These are phyloP conservation scores for Drosophila kikkawai DNA, from an alignment of 1,140 invertebrate genomes.

Conservation along the genomic window DNA sequence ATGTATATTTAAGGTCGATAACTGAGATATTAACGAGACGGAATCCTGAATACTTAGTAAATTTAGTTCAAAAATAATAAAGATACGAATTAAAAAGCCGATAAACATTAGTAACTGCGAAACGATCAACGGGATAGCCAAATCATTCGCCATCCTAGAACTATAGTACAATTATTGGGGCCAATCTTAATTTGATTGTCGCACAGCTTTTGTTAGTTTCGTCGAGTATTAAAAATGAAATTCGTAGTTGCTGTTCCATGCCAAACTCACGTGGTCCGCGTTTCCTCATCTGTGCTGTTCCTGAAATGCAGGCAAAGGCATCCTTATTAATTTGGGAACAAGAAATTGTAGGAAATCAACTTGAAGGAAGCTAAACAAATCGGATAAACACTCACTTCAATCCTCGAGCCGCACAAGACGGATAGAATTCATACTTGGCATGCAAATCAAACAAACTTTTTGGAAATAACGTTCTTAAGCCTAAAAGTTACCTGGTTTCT, in stretches of 20 bases:
- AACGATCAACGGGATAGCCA: slow-evolving; percentile 16
- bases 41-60: slow-evolving; percentile 46
- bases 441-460: slow-evolving; percentile 52
- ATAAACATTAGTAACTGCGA: slow-evolving; percentile 3
- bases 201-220: slow-evolving; percentile 53
- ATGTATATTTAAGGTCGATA: slow-evolving; percentile 19
- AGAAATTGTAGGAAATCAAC: not conserved
- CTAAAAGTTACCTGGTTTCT: slow-evolving; percentile 71
- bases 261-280: slow-evolving; percentile 78
- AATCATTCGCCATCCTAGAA: slow-evolving; percentile 9
- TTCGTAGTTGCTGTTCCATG: slow-evolving; percentile 49
- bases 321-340: not conserved
- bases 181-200: slow-evolving; percentile 50
- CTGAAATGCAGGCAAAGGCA: slow-evolving; percentile 51
- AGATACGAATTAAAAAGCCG: not conserved
- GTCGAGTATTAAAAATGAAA: slow-evolving; percentile 60
- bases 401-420: slow-evolving; percentile 55
- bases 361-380: slow-evolving; percentile 11
- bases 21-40: slow-evolving; percentile 44
- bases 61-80: slow-evolving; percentile 38
- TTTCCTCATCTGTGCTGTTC: slow-evolving; percentile 80
- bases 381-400: slow-evolving; percentile 54
- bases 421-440: slow-evolving; percentile 58
- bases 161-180: slow-evolving; percentile 23
- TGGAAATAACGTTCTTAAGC: not conserved